Percentiles rank a stretch among this genome's conserved stretches.
Evolutionary conservation across 1,140 invertebrate genomes (phyloP).

Genomic region (Lepidurus arcticus): DNA sequence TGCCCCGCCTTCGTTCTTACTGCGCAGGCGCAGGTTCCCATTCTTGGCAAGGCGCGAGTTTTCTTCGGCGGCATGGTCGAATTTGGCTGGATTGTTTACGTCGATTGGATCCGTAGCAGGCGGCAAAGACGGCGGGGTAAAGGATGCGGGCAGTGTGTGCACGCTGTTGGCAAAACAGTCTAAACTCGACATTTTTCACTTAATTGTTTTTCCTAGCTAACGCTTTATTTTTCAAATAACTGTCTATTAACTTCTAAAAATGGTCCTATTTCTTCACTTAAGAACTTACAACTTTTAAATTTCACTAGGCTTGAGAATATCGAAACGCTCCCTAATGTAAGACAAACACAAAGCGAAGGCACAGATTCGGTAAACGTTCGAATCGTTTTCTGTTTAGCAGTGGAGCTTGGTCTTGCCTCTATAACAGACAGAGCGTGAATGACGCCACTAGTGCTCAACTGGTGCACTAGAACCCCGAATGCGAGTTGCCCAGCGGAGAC

Average conservation of each 20-base stretch:
- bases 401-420: neutral
- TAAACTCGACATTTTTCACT: neutral
- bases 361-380: neutral
- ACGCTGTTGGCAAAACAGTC: conserved; percentile 11
- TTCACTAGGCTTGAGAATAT: no score
- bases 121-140: conserved; percentile 10
- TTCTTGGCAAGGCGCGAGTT: neutral
- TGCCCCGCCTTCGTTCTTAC: neutral
- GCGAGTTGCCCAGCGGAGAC: neutral
- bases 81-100: conserved; percentile 15
- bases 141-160: neutral
- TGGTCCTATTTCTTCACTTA: no score
- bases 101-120: neutral
- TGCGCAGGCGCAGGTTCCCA: neutral
- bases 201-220: no score
- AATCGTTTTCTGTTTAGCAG: neutral
- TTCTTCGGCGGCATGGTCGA: neutral
- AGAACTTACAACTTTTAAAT: no score
- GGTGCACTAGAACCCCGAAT: neutral
- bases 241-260: no score
- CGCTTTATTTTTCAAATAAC: no score
- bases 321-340: no score
- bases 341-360: no score
- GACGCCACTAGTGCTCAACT: conserved; percentile 10
- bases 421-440: neutral